phyloP scores from a whole-genome alignment of 37 sponge, comb jelly and placozoan species.

The Agelas oroides region DNA sequence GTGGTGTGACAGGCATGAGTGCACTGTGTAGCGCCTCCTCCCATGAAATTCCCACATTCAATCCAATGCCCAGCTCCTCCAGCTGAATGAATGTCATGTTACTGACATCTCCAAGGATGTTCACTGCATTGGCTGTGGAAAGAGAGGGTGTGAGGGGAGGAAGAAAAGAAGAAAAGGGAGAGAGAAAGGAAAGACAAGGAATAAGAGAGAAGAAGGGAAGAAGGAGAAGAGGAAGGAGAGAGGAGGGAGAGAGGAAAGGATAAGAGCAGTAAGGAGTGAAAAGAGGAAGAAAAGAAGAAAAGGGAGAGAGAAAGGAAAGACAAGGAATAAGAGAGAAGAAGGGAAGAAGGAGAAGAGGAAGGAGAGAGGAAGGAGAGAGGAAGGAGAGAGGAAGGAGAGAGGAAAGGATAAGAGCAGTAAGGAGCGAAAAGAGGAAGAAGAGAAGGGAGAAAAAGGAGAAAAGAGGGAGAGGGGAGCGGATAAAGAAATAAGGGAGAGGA shows the following conservation, averaged over 20 bases:
- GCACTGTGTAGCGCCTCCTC: slow-evolving; percentile 89
- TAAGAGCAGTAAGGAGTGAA: not conserved
- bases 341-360: too few species aligned
- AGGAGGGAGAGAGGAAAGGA: not conserved
- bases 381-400: too few species aligned
- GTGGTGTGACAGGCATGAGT: slow-evolving; percentile 92
- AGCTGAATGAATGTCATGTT: slow-evolving; percentile 52
- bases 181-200: too few species aligned
- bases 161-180: too few species aligned
- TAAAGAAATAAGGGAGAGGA: too few species aligned
- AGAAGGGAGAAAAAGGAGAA: too few species aligned
- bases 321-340: too few species aligned
- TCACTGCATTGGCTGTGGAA: slow-evolving; percentile 8
- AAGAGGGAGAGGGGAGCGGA: not conserved
- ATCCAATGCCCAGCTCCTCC: slow-evolving; percentile 84
- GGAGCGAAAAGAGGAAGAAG: too few species aligned
- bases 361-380: too few species aligned
- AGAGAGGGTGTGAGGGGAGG: not conserved
- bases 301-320: too few species aligned
- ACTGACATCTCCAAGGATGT: slow-evolving; percentile 52
- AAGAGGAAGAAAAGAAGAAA: not conserved
- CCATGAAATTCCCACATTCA: slow-evolving; percentile 79
- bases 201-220: not conserved
- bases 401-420: too few species aligned
- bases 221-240: not conserved